Base-by-base conservation (phyloP, 2,113 vertebrate genomes). In the Tychaedon coryphoeus region DNA sequence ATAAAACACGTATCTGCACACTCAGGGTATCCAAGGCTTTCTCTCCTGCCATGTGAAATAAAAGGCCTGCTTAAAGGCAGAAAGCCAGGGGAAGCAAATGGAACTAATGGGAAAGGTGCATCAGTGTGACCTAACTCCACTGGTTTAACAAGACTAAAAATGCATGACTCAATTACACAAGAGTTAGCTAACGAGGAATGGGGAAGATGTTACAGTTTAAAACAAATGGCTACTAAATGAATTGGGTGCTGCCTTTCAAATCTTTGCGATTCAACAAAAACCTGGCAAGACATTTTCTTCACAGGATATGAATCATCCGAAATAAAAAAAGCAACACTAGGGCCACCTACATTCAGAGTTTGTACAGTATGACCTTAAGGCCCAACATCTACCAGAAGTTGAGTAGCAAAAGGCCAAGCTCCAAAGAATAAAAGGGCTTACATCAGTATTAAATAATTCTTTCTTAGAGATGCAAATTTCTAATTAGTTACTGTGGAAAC, bases 401-500 rank as follows among this genome's bases (percentile, higher is more conserved):
- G 98, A 98, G 97, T 97, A 97, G 98, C 97, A 97, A 98, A 98
- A 98, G 97, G 97, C 97, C 97, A 98, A 95, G 96, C 97, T 97
- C 91, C 88, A 93, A 96, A 98, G 98, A 98, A 98, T 97, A 97
- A 98, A 98, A 98, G 97, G 96, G 95, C 96, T 98, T 98, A 98
- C 97, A 98, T 98, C 96, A 96, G 98, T 98, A 98, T 98, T 98
- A 98, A 98, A 98, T 98, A 98, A 98, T 98, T 98, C 97, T 98
- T 93, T 96, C 97, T 98, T 98, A 98, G 98, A 98, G 98, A 98
- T 98, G 98, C 98, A 98, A 98, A 98, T 98, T 98, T 98, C 98
- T 98, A 98, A 98, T 98, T 98, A 98, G 98, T 98, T 98, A 98
- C 98, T 98, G 97, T 98, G 98, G 98, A 98, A 98, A 98, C 98